A percentile compares a stretch with the other conserved stretches of the same genome.
phyloP scores from a whole-genome alignment of 2,797 vertebrate genomes.

The Chanos chanos region DNA sequence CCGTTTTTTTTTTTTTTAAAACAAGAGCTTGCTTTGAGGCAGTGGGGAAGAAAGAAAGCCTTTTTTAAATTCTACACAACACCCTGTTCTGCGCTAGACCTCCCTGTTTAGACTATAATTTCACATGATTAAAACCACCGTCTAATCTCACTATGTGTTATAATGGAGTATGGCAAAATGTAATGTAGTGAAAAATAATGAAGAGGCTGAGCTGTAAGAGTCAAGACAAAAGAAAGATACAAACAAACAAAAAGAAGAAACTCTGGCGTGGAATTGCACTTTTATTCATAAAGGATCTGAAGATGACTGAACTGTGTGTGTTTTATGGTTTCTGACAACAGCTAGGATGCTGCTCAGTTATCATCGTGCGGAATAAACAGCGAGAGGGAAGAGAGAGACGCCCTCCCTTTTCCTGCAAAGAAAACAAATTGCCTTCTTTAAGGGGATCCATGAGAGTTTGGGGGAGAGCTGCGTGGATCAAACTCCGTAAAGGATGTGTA shows the following conservation, averaged over 20 bases:
- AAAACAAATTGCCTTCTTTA: slow-evolving; percentile 53
- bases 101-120: too few relatives aligned
- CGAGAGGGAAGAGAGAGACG: slow-evolving; percentile 18
- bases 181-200: too few relatives aligned
- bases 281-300: background rate
- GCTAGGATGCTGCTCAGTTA: background rate
- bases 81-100: too few relatives aligned
- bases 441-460: slow-evolving; percentile 47
- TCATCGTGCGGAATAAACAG: slow-evolving; percentile 16
- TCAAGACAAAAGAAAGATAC: too few relatives aligned
- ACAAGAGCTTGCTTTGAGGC: slow-evolving; percentile 21
- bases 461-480: slow-evolving; percentile 46
- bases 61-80: background rate
- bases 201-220: background rate
- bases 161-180: too few relatives aligned
- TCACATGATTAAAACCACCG: too few relatives aligned
- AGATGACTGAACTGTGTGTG: background rate
- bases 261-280: too few relatives aligned
- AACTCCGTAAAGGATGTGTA: slow-evolving; percentile 53
- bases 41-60: background rate
- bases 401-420: slow-evolving; percentile 28
- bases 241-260: too few relatives aligned
- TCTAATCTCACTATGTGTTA: too few relatives aligned
- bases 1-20: slow-evolving; percentile 1
- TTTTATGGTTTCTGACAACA: background rate